These are phyloP conservation scores for Drosophila bocki DNA, from an alignment of 1,140 invertebrate species.

Conservation along the genomic window DNA sequence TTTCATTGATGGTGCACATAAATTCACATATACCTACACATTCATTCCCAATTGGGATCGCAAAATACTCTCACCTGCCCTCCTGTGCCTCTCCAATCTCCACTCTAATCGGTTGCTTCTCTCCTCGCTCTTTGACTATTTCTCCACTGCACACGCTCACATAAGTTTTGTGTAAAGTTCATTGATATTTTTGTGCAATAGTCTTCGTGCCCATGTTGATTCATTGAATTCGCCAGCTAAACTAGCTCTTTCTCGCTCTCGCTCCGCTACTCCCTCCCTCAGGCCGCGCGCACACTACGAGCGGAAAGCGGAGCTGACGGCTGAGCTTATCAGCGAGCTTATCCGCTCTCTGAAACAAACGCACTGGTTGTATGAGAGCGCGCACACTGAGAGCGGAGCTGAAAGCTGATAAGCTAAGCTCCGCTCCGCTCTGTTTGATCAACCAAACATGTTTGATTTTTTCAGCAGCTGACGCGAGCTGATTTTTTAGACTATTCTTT, in stretches of 20 bases:
- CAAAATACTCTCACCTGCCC: constrained; percentile 48
- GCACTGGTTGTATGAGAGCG: no score
- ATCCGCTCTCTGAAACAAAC: no score
- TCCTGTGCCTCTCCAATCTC: constrained; percentile 11
- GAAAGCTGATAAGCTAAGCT: no score
- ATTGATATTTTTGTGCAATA: constrained; percentile 82
- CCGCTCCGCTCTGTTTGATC: no score
- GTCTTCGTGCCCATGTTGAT: constrained; percentile 78
- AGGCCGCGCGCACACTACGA: no score
- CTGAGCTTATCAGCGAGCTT: no score
- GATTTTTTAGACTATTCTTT: no score
- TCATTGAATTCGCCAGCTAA: constrained; percentile 76
- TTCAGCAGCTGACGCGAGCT: no score
- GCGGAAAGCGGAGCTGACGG: no score
- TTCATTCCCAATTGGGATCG: background rate
- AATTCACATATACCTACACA: background rate
- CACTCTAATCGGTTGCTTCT: constrained; percentile 8
- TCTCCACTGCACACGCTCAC: constrained; percentile 57
- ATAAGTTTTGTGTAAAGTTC: constrained; percentile 80
- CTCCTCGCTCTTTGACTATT: constrained; percentile 23
- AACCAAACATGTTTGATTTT: no score
- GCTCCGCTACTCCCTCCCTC: background rate
- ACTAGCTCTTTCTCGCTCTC: constrained; percentile 53
- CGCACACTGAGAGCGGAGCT: no score
- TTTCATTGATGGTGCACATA: constrained; percentile 8